phyloP scores from a whole-genome alignment of 2,888 invertebrate species.

The Nowickia ferox region DNA sequence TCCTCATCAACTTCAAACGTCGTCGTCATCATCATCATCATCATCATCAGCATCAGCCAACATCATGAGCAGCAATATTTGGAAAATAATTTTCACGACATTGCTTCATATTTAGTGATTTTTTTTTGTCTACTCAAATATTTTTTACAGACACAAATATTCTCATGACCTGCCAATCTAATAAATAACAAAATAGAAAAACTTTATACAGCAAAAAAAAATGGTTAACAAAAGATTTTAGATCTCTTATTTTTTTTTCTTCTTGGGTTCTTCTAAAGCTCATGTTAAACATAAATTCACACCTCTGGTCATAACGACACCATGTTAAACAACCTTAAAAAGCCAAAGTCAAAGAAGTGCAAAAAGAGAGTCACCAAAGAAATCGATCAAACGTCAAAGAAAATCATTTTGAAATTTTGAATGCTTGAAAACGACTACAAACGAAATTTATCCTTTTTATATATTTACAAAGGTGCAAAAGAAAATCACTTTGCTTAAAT shows the following conservation, averaged over 20 bases:
- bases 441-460: conserved; percentile 44
- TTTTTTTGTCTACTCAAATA: conserved; percentile 22
- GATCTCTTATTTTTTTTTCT: conserved; percentile 26
- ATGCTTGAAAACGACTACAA: conserved; percentile 20
- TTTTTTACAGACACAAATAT: conserved; percentile 64
- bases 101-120: conserved; percentile 68
- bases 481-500: conserved; percentile 64
- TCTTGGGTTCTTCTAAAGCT: conserved; percentile 33
- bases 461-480: conserved; percentile 19
- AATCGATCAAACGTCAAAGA: conserved; percentile 76
- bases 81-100: conserved; percentile 72
- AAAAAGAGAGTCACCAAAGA: conserved; percentile 64
- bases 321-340: conserved; percentile 68
- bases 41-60: conserved; percentile 32
- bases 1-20: conserved; percentile 64
- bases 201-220: conserved; percentile 53
- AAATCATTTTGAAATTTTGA: conserved; percentile 54
- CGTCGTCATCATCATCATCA: conserved; percentile 58
- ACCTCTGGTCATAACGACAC: conserved; percentile 73
- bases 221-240: conserved; percentile 62
- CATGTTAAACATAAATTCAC: conserved; percentile 73
- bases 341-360: conserved; percentile 52
- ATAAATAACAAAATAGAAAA: conserved; percentile 66
- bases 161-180: conserved; percentile 74
- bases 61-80: conserved; percentile 62